Evolutionary conservation across 92 coral and sea anemone species (phyloP), one percentile per base, ranked within the genome.

Genomic region (Epizoanthus scotinus): DNA sequence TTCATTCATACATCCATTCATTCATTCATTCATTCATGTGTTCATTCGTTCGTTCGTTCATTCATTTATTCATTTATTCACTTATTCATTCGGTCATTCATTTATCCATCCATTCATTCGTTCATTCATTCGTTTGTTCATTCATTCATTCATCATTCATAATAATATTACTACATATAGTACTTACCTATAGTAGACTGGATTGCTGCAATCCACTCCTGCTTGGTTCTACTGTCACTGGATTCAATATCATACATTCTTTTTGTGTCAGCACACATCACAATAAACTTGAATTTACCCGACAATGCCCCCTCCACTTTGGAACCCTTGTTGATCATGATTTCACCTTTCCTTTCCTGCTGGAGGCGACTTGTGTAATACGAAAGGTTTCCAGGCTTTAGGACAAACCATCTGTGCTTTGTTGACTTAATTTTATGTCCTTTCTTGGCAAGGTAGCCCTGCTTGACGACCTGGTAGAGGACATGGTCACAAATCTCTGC

Each of bases 331-430:
- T 86, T 90, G 24, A 94, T 85, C 24, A 81, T 56, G 3, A 92
- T 83, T 53, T 92, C 93, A 0, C 98, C 98, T 63, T 94, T 94
- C 81, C 90, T 90, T 83, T 94, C 98, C 5, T 83, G 74, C 62
- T 90, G 91, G 0, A 83, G 67, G 15, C 91, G 89, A 24, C 84
- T 90, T 0, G 94, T 82, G 77, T 84, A 94, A 79, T 94, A 94
- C 0, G 90, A 62, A n/a, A 94, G 90, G 24, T 72, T 68, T 24
- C 85, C 92, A n/a, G 98, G 97, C 63, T 92, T 94, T 4, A 94
- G 86, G 19, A 90, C 94, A 77, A 90, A 94, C 98, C 98, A 94
- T 18, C 98, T 85, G 21, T 91, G 91, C 78, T 94, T 94, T 42
- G 84, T 65, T n/a, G 93, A 88, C 71, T 90, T 90, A 77, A 94